A percentile compares a stretch with the other conserved stretches of the same genome.
Conservation (phyloP, 2,888 invertebrate species). For the Xanthia togata region DNA sequence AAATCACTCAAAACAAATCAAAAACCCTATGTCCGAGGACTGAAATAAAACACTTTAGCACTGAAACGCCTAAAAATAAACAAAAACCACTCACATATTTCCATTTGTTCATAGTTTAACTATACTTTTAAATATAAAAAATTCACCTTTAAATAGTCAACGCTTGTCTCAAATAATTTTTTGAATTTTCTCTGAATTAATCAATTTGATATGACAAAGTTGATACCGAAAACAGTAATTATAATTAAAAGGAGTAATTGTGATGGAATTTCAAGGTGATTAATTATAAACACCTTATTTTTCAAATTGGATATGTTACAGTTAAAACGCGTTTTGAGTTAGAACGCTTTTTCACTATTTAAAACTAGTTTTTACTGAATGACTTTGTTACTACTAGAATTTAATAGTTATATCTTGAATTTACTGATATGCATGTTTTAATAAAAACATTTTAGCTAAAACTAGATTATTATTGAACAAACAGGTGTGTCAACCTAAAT, state of each 20-base stretch:
- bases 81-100: slow-evolving; percentile 11
- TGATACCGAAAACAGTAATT: slow-evolving; percentile 14
- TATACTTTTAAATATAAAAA: no score
- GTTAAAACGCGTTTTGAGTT: no score
- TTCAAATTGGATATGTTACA: neutral
- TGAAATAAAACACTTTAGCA: neutral
- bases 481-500: no score
- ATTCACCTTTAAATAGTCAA: slow-evolving; percentile 12
- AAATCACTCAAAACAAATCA: neutral
- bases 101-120: slow-evolving; percentile 12
- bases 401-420: no score
- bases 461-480: no score
- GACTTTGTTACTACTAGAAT: no score
- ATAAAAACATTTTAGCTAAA: no score
- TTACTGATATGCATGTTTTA: no score
- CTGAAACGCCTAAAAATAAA: neutral
- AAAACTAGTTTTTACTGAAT: no score
- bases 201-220: slow-evolving; percentile 25
- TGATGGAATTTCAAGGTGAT: neutral
- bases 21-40: neutral
- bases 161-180: slow-evolving; percentile 3
- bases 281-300: neutral
- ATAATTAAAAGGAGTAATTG: slow-evolving; percentile 18
- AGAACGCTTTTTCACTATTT: no score
- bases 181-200: slow-evolving; percentile 8